phyloP scores from a whole-genome alignment of 2,113 vertebrate genomes.

The Aspiorhynchus laticeps region DNA sequence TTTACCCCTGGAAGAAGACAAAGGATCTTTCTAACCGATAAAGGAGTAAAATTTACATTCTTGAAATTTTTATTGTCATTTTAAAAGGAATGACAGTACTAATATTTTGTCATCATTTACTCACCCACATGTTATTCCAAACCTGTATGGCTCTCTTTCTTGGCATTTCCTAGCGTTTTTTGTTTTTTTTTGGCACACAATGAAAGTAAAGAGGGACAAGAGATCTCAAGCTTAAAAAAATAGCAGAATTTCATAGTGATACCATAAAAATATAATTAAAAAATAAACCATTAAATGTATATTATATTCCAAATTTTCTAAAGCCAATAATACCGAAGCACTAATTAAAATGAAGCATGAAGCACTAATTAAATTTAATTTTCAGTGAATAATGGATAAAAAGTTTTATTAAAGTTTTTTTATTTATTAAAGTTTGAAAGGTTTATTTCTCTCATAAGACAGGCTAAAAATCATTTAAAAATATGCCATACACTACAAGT shows the following conservation, averaged over 20 bases:
- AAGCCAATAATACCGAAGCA: background rate
- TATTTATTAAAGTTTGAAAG: no score
- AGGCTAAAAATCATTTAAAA: background rate
- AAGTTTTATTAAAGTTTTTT: no score
- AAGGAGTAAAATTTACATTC: background rate
- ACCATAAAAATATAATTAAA: background rate
- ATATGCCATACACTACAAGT: background rate
- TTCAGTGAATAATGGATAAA: background rate
- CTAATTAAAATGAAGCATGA: background rate
- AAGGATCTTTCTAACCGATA: background rate
- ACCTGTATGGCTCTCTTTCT: background rate
- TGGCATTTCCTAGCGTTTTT: background rate
- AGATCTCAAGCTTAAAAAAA: background rate
- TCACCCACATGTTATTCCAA: background rate
- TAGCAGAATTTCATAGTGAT: background rate
- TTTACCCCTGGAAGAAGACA: constrained; percentile 1
- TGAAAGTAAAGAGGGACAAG: background rate
- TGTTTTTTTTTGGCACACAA: background rate
- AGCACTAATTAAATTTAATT: background rate
- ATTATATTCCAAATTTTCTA: background rate
- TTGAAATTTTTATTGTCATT: background rate
- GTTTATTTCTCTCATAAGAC: background rate
- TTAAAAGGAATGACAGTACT: background rate
- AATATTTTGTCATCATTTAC: background rate
- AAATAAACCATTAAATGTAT: background rate